Base-by-base conservation (phyloP, 92 coral and sea anemone genomes). In the Pocillopora grandis region DNA sequence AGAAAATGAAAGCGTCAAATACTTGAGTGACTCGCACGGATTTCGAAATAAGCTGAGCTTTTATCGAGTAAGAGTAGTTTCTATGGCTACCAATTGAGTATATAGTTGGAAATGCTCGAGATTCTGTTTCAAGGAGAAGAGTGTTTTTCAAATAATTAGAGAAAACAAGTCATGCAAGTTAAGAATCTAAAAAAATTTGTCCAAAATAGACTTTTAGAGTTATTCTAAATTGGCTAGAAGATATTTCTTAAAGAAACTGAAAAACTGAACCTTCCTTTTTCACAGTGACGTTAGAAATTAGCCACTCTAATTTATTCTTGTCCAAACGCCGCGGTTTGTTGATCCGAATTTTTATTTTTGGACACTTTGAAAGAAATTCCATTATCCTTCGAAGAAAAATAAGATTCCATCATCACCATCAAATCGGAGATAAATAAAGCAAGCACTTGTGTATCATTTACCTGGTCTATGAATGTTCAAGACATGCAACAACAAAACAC, bases 1-100 rank as follows among this genome's bases (percentile, higher is more conserved):
- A 36, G 85, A 81, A 81, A 81, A 71, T 81, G 77, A 58, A 71
- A 69, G 60, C 16, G 64, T 61, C 21, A 9, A 80, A 62, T 69
- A 70, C 63, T 35, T 16, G 1, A 17, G 35, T 21, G 9, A 9
- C 35, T 2, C 57, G 63, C 79, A n/a, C 27, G 52, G 16, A 57
- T 55, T 58, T 75, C 42, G 79, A 63, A 58, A 75, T 72, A 70
- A 70, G 21, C 57, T 35, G 70, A 20, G 70, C 35, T 71, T 2
- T 71, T 17, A 17, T 71, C 76, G 3, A 37, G 76, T 37, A 17
- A 71, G 56, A 49, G 58, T 27, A 14, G 76, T 71, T 71, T 48
- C 8, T 13, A 42, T 23, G 12, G 31, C 14, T 1, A 3, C 9
- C 13, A 21, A 10, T 35, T 68, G 14, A 68, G 23, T 15, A 33